Conservation (phyloP, 2,888 invertebrate genomes). For the Hydraecia micacea region DNA sequence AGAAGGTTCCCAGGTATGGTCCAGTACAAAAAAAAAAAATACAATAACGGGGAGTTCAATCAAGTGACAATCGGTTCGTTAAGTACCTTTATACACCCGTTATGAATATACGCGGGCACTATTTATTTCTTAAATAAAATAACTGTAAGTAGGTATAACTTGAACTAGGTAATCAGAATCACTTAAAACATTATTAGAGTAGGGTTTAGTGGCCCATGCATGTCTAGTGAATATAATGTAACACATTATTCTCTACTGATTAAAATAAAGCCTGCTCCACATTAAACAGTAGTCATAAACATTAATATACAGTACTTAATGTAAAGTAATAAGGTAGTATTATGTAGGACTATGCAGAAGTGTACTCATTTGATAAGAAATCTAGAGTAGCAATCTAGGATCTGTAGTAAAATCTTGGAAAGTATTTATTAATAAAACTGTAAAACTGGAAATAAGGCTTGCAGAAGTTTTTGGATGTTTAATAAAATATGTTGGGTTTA, state of each 20-base stretch:
- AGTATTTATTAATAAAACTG: too few species aligned
- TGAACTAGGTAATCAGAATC: neutral
- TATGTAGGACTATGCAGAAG: neutral
- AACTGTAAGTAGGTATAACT: neutral
- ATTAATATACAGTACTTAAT: neutral
- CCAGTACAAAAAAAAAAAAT: too few species aligned
- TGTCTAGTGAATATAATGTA: neutral
- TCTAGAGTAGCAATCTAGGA: neutral
- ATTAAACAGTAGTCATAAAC: constrained; percentile 22
- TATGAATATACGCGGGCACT: neutral
- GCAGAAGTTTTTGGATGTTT: neutral
- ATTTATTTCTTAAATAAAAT: neutral
- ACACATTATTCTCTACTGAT: neutral
- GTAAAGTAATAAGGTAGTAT: constrained; percentile 1
- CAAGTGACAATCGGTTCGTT: too few species aligned
- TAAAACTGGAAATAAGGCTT: neutral
- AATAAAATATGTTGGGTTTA: too few species aligned
- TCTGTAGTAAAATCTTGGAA: neutral
- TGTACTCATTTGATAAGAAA: constrained; percentile 42
- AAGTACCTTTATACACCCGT: too few species aligned
- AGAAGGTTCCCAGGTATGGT: too few species aligned
- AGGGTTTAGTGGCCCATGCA: neutral
- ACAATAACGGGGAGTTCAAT: too few species aligned
- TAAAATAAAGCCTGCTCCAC: constrained; percentile 15
- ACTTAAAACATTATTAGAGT: neutral